Conservation (phyloP, 2,797 vertebrate species). For the Fratercula arctica region DNA sequence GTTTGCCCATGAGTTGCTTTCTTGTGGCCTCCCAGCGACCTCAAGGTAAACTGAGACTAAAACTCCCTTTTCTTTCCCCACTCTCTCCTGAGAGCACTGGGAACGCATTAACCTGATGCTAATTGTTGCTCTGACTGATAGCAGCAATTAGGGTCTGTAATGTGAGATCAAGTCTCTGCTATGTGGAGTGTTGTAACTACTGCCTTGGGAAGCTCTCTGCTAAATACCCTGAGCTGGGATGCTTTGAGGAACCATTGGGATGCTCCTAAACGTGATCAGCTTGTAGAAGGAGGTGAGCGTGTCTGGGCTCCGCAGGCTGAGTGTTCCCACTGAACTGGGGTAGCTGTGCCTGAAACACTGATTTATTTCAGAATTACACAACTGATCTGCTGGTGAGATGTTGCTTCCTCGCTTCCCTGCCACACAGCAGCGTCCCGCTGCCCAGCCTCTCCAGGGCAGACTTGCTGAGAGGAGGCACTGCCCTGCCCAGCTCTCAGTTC, state of each 20-base stretch:
- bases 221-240: not conserved
- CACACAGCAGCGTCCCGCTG: fast-evolving
- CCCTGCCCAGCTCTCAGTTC: fast-evolving
- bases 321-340: not conserved
- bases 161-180: not conserved
- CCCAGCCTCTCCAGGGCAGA: not conserved
- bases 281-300: not conserved
- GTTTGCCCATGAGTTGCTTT: not conserved
- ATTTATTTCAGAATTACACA: not conserved
- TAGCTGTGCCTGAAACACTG: not conserved
- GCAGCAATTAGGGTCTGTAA: conserved; percentile 11
- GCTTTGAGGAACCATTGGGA: not conserved
- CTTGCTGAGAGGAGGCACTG: not conserved
- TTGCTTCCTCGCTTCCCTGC: not conserved
- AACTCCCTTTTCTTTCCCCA: not conserved
- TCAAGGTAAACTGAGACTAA: not conserved
- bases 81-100: not conserved
- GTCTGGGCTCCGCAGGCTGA: too few species aligned
- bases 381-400: not conserved
- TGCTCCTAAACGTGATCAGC: not conserved
- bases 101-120: not conserved
- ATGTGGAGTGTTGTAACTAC: not conserved
- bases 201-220: not conserved
- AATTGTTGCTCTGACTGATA: conserved; percentile 19
- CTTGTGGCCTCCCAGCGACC: not conserved